A percentile compares a stretch with the other conserved stretches of the same genome.
These are phyloP conservation scores for Laupala kohalensis DNA, from an alignment of 1,140 invertebrate genomes.

Conservation along the genomic window DNA sequence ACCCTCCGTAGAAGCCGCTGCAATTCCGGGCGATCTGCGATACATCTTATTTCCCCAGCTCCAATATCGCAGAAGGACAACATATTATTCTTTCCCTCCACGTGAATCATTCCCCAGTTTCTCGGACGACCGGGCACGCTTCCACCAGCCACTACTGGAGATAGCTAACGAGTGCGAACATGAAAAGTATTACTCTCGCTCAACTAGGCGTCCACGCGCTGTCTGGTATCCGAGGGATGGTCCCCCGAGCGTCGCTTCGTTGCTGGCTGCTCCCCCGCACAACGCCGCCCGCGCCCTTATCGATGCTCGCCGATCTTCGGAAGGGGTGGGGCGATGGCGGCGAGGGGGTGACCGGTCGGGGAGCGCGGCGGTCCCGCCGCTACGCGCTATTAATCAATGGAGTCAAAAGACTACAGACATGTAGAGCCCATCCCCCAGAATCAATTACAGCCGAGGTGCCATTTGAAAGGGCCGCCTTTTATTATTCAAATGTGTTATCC, in stretches of 20 bases:
- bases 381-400: not conserved
- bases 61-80: too few species aligned
- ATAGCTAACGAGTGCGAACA: too few species aligned
- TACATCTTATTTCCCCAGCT: too few species aligned
- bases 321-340: slow-evolving; percentile 29
- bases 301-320: slow-evolving; percentile 35
- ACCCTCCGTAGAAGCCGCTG: too few species aligned
- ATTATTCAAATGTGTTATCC: not conserved
- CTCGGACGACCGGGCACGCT: too few species aligned
- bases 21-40: too few species aligned
- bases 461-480: not conserved
- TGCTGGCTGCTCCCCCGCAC: too few species aligned
- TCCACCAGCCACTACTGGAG: too few species aligned
- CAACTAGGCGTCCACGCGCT: not conserved
- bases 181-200: too few species aligned
- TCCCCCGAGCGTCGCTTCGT: not conserved
- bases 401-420: not conserved
- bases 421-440: not conserved
- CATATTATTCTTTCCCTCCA: too few species aligned
- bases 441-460: not conserved
- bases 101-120: too few species aligned
- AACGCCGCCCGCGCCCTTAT: not conserved
- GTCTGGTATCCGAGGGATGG: too few species aligned
- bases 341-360: slow-evolving; percentile 23
- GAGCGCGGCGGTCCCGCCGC: slow-evolving; percentile 11